These are phyloP conservation scores for Copidosoma floridanum DNA, from an alignment of 1,140 invertebrate genomes.

Conservation along the genomic window DNA sequence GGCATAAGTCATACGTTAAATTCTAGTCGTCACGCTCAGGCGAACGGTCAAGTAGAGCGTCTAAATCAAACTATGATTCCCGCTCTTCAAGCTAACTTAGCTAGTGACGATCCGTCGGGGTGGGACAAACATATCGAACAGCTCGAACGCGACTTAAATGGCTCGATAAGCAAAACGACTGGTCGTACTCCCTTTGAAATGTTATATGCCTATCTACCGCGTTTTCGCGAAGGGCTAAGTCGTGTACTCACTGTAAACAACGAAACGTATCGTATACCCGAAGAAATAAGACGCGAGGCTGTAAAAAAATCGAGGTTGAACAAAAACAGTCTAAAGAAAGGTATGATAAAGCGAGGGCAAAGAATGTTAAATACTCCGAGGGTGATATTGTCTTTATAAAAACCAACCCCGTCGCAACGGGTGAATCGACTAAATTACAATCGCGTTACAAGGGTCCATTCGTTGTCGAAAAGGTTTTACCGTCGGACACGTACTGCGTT, in stretches of 20 bases:
- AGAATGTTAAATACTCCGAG: constrained; percentile 20
- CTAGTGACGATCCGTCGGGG: not conserved
- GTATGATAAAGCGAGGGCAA: constrained; percentile 14
- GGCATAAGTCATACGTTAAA: constrained; percentile 36
- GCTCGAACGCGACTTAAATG: constrained; percentile 27
- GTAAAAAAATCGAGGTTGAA: constrained; percentile 1
- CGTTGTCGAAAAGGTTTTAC: constrained; percentile 30
- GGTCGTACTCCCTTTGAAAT: constrained; percentile 22
- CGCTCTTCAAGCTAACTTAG: not conserved
- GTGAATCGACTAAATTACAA: constrained; percentile 33
- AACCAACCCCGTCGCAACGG: constrained; percentile 16
- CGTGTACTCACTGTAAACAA: constrained; percentile 3
- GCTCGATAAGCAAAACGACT: constrained; percentile 16
- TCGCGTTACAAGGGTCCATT: constrained; percentile 31
- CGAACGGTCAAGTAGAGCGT: constrained; percentile 23
- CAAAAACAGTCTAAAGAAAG: constrained; percentile 14
- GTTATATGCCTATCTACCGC: constrained; percentile 25
- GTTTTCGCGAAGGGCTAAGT: constrained; percentile 13
- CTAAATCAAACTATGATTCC: not conserved
- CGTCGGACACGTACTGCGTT: constrained; percentile 34
- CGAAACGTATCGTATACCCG: constrained; percentile 15
- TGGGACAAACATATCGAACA: constrained; percentile 25
- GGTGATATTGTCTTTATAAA: constrained; percentile 33
- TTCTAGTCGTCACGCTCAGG: constrained; percentile 32
- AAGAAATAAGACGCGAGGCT: constrained; percentile 5